A percentile compares a stretch with the other conserved stretches of the same genome.
Conservation (phyloP, 2,888 invertebrate genomes). For the Cryptops parisi region DNA sequence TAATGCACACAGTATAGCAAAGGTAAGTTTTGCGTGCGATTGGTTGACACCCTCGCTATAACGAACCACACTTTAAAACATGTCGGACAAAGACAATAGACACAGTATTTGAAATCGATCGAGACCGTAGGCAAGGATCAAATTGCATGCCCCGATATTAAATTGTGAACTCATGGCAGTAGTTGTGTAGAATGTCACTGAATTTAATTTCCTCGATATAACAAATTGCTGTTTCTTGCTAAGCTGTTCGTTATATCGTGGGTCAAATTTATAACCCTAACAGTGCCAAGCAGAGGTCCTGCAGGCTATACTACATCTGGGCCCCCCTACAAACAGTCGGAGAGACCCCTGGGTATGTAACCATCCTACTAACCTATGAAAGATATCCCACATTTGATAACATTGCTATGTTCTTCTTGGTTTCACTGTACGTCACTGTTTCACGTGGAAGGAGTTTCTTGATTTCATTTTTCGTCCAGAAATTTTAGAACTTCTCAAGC, state of each 20-base stretch:
- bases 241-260: conserved; percentile 13
- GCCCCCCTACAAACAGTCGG: conserved; percentile 12
- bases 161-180: not conserved
- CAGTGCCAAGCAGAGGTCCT: conserved; percentile 14
- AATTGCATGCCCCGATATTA: too few relatives aligned
- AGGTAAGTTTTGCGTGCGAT: conserved; percentile 1
- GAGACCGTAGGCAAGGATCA: too few relatives aligned
- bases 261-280: conserved; percentile 14
- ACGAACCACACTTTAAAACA: conserved; percentile 5
- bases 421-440: too few relatives aligned
- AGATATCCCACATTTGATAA: too few relatives aligned
- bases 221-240: conserved; percentile 4
- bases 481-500: too few relatives aligned
- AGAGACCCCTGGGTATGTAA: conserved; percentile 13
- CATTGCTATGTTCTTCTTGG: too few relatives aligned
- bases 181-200: not conserved
- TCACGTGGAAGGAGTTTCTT: too few relatives aligned
- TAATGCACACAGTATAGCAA: not conserved
- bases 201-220: conserved; percentile 11
- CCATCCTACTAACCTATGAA: conserved; percentile 1
- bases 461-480: too few relatives aligned
- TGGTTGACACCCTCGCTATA: conserved; percentile 5
- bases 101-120: too few relatives aligned
- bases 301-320: conserved; percentile 10
- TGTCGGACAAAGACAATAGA: too few relatives aligned